Evolutionary conservation across 2,888 invertebrate genomes (phyloP).

Genomic region (Thalpophila matura): DNA sequence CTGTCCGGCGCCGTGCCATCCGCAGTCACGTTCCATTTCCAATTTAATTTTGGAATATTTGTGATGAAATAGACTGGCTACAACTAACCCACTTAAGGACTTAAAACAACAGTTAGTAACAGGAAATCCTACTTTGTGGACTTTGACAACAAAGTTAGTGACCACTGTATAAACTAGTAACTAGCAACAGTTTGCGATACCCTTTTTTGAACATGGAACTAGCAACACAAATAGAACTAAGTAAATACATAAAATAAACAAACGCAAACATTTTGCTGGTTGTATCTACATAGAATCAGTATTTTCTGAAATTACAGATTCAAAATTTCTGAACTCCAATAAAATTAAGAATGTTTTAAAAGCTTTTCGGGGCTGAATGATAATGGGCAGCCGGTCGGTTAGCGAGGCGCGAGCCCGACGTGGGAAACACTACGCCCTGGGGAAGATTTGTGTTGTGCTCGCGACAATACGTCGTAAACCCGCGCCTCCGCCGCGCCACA

Average conservation of each 20-base stretch:
- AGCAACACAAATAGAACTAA: conserved; percentile 13
- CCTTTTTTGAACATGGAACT: conserved; percentile 27
- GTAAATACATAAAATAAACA: neutral
- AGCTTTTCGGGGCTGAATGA: conserved; percentile 72
- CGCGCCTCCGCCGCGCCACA: conserved; percentile 37
- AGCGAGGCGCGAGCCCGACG: conserved; percentile 46
- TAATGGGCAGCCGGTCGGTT: conserved; percentile 62
- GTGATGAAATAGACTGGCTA: conserved; percentile 51
- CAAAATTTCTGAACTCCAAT: conserved; percentile 61
- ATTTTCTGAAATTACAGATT: conserved; percentile 37
- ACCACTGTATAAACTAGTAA: conserved; percentile 47
- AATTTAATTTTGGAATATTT: conserved; percentile 55
- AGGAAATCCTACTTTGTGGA: conserved; percentile 69
- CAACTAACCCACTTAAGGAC: conserved; percentile 62
- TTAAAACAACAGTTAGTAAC: conserved; percentile 65
- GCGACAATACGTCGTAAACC: conserved; percentile 68
- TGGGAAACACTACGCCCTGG: conserved; percentile 64
- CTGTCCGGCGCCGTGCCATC: neutral
- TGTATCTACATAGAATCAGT: conserved; percentile 12
- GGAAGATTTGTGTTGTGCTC: conserved; percentile 74
- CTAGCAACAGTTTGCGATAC: conserved; percentile 38
- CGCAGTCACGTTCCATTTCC: conserved; percentile 51
- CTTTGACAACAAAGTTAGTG: conserved; percentile 67
- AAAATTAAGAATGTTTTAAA: conserved; percentile 75
- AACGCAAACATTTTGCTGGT: conserved; percentile 3